Conservation (phyloP, 2,113 vertebrate genomes). For the Bufo gargarizans region DNA sequence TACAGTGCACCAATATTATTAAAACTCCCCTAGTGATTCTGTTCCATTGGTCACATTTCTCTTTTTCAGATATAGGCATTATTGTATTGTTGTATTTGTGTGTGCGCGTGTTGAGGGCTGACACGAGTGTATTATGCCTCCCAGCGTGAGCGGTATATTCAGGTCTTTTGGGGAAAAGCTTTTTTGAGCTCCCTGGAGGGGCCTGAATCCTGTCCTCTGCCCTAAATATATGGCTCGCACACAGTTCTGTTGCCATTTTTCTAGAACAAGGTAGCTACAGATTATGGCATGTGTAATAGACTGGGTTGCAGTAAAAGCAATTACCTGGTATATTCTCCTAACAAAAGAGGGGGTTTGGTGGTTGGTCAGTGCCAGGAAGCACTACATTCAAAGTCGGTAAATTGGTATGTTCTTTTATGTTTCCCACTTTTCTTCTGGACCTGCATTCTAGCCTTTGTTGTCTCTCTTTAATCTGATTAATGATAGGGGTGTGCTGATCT, state of each 20-base stretch:
- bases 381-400: background rate
- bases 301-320: background rate
- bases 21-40: too few relatives aligned
- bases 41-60: too few relatives aligned
- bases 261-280: background rate
- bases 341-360: background rate
- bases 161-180: too few relatives aligned
- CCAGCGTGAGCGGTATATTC: too few relatives aligned
- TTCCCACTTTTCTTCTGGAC: background rate
- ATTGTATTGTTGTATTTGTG: too few relatives aligned
- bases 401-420: background rate
- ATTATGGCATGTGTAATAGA: background rate
- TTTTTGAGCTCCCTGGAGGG: too few relatives aligned
- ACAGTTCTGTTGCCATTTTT: background rate
- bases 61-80: too few relatives aligned
- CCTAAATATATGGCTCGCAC: background rate
- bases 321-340: background rate
- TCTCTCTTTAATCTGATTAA: constrained; percentile 28
- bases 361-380: background rate
- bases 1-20: too few relatives aligned
- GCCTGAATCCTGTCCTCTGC: too few relatives aligned
- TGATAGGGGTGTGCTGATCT: constrained; percentile 2
- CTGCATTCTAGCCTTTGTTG: background rate
- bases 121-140: too few relatives aligned
- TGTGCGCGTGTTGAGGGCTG: too few relatives aligned